phyloP scores from a whole-genome alignment of 2,113 vertebrate species.

The Forbesichthys papilliferus region DNA sequence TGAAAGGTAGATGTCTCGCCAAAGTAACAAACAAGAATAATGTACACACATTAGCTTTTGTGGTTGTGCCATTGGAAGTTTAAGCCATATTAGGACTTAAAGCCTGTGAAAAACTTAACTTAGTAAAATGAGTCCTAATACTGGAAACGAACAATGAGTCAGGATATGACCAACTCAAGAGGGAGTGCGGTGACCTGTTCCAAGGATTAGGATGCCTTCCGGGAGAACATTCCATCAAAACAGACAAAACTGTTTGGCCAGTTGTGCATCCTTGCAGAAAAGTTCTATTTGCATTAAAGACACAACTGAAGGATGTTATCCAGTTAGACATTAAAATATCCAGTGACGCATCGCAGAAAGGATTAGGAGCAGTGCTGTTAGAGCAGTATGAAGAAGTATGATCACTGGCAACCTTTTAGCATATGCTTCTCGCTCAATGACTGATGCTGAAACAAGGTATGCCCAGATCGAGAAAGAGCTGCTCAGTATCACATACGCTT shows the following conservation, averaged over 20 bases:
- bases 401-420: conserved; percentile 1
- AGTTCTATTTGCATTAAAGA: conserved; percentile 15
- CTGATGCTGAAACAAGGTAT: background rate
- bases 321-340: conserved; percentile 17
- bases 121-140: conserved; percentile 26
- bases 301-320: conserved; percentile 3
- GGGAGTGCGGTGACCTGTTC: conserved; percentile 18
- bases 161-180: conserved; percentile 12
- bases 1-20: conserved; percentile 14
- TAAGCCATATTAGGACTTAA: conserved; percentile 20
- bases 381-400: conserved; percentile 2
- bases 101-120: conserved; percentile 10
- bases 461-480: no score
- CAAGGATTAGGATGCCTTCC: conserved; percentile 23
- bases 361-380: conserved; percentile 1
- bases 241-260: no score
- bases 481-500: no score
- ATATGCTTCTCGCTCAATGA: conserved; percentile 1
- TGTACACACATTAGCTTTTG: background rate
- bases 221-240: conserved; percentile 21
- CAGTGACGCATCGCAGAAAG: conserved; percentile 21
- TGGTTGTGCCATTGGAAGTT: conserved; percentile 2
- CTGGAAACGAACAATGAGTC: background rate
- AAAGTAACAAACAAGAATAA: conserved; percentile 19
- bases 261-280: background rate